A percentile compares a stretch with the other conserved stretches of the same genome.
phyloP scores from a whole-genome alignment of 2,888 invertebrate genomes.

The Vesta saturnalis region DNA sequence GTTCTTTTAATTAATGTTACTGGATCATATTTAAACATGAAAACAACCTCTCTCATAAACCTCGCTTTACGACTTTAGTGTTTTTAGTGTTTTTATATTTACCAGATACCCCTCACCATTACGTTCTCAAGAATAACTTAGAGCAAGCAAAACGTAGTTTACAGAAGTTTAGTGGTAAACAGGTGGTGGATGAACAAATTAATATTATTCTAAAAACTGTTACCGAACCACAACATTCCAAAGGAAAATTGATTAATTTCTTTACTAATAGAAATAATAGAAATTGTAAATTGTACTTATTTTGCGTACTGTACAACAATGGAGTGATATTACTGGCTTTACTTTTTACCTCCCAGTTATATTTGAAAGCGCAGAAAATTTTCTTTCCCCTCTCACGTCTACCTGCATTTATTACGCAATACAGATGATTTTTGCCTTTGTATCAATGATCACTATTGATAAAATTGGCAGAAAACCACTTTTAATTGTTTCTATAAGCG shows the following conservation, averaged over 20 bases:
- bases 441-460: conserved; percentile 69
- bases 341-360: conserved; percentile 70
- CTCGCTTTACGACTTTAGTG: conserved; percentile 67
- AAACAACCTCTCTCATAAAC: conserved; percentile 65
- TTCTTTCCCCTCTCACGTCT: conserved; percentile 59
- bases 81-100: conserved; percentile 68
- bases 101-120: conserved; percentile 70
- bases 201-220: neutral
- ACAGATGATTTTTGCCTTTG: conserved; percentile 64
- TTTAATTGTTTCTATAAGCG: conserved; percentile 64
- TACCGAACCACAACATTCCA: neutral
- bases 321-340: conserved; percentile 69
- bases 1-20: conserved; percentile 71
- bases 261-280: neutral
- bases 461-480: conserved; percentile 70
- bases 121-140: conserved; percentile 56
- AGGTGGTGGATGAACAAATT: conserved; percentile 62
- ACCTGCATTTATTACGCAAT: conserved; percentile 66
- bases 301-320: conserved; percentile 68
- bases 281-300: conserved; percentile 67
- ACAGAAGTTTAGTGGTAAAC: conserved; percentile 66
- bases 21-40: conserved; percentile 67
- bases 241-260: neutral
- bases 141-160: conserved; percentile 64
- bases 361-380: conserved; percentile 62